These are phyloP conservation scores for Bombus polaris DNA, from an alignment of 1,140 invertebrate genomes.

Conservation along the genomic window DNA sequence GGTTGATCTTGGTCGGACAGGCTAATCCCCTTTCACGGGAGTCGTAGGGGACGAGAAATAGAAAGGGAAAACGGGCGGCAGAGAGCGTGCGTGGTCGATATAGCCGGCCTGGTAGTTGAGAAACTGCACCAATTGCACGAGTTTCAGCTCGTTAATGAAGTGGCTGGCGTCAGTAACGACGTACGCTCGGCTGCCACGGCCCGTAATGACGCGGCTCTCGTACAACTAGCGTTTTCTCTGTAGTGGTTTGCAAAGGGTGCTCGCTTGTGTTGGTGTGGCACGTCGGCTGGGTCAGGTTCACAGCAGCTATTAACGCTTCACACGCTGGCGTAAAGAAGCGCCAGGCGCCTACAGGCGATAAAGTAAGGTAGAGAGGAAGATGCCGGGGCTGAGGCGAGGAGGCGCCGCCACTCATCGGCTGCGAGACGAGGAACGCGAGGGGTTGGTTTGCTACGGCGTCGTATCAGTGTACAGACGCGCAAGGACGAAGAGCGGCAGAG, in stretches of 20 bases:
- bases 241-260: neutral
- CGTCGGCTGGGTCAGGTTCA: slow-evolving; percentile 70
- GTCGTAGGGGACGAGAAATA: neutral
- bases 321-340: slow-evolving; percentile 67
- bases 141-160: slow-evolving; percentile 38
- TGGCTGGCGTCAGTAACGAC: slow-evolving; percentile 3
- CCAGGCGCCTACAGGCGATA: slow-evolving; percentile 72
- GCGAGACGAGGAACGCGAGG: neutral
- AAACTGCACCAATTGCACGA: slow-evolving; percentile 9
- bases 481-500: slow-evolving; percentile 44
- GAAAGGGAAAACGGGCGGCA: neutral
- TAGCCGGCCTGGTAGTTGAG: neutral
- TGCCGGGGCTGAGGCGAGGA: neutral
- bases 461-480: slow-evolving; percentile 31
- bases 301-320: slow-evolving; percentile 74
- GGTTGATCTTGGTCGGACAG: neutral
- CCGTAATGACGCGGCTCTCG: slow-evolving; percentile 3
- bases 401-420: slow-evolving; percentile 1
- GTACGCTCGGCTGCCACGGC: slow-evolving; percentile 3
- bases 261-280: slow-evolving; percentile 25
- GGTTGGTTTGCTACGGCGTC: slow-evolving; percentile 20
- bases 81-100: neutral
- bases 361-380: slow-evolving; percentile 54
- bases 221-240: neutral
- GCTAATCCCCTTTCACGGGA: neutral